phyloP scores from a whole-genome alignment of 1,140 invertebrate species.

The Aplysia californica region DNA sequence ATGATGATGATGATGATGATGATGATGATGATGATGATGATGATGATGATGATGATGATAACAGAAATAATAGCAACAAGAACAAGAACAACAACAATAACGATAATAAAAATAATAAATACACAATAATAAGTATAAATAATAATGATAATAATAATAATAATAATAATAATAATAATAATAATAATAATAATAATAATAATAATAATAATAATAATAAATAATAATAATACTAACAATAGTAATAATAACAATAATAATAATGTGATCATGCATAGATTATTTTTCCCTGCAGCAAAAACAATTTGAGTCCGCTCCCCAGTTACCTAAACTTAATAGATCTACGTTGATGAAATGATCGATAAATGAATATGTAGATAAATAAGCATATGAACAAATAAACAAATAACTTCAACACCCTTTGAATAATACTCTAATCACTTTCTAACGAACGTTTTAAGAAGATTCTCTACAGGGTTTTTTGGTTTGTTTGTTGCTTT shows the following conservation, averaged over 20 bases:
- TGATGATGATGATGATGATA: not conserved
- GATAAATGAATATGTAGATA: no score
- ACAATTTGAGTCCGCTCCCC: no score
- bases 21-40: not conserved
- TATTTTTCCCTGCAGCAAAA: no score
- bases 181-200: not conserved
- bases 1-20: constrained; percentile 14
- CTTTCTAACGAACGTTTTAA: no score
- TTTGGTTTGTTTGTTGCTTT: no score
- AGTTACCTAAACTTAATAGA: no score
- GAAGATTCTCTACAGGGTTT: no score
- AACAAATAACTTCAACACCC: no score
- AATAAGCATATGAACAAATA: no score
- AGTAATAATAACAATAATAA: not conserved
- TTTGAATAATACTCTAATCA: no score
- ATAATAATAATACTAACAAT: not conserved
- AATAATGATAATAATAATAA: constrained; percentile 23
- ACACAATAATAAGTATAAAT: not conserved
- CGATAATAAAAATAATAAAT: constrained; percentile 3
- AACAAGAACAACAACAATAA: not conserved
- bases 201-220: not conserved
- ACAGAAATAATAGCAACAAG: constrained; percentile 23
- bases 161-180: not conserved
- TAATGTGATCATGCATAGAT: no score
- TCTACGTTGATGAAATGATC: no score